Evolutionary conservation across 2,113 vertebrate genomes (phyloP).

Genomic region (Colistium nudipinnis): DNA sequence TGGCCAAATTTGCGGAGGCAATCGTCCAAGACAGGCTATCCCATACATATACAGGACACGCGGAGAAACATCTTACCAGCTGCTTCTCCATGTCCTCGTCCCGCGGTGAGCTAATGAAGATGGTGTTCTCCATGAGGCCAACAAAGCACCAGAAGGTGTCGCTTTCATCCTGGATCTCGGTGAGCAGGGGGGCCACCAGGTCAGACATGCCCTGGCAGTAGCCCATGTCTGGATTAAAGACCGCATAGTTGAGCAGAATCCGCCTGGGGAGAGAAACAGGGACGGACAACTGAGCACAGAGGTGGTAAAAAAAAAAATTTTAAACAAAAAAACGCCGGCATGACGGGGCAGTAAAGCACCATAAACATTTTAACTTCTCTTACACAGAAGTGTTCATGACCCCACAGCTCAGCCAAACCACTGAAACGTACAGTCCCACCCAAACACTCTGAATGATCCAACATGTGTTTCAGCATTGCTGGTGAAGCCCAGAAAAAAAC

Average conservation of each 20-base stretch:
- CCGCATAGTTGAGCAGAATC: conserved; percentile 95
- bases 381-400: conserved; percentile 12
- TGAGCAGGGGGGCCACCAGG: conserved; percentile 94
- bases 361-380: conserved; percentile 7
- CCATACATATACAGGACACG: too few relatives aligned
- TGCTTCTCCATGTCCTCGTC: conserved; percentile 98
- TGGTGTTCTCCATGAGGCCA: conserved; percentile 98
- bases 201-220: conserved; percentile 99
- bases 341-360: background rate
- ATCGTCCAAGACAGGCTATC: background rate
- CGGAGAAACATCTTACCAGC: conserved; percentile 83
- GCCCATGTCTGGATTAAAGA: conserved; percentile 90
- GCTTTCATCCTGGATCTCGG: conserved; percentile 93
- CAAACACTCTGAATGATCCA: conserved; percentile 48
- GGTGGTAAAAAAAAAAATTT: too few relatives aligned
- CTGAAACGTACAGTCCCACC: conserved; percentile 44
- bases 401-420: conserved; percentile 35
- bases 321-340: conserved; percentile 21
- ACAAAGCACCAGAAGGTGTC: conserved; percentile 99
- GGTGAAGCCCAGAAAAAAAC: conserved; percentile 53
- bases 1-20: background rate
- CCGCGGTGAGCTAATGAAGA: conserved; percentile 95
- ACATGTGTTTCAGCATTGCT: conserved; percentile 43
- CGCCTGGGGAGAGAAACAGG: conserved; percentile 79
- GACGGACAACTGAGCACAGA: conserved; percentile 26